Base-by-base conservation (phyloP, 23 tunicate species). In the Corella eumyota region DNA sequence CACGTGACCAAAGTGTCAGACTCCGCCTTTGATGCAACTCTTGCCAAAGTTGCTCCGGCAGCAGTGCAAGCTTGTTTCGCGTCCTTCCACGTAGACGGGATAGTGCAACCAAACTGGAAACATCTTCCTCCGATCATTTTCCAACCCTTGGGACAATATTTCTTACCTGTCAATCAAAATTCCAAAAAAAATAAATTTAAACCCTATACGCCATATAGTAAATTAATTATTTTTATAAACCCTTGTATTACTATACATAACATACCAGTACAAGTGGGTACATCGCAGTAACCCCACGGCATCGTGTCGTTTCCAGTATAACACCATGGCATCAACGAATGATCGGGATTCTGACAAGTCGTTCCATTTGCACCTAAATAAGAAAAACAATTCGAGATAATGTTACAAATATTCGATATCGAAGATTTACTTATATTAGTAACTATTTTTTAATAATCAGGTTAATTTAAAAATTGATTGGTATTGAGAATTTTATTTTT, bases 241-340 rank as follows among this genome's bases (percentile, higher is more conserved):
- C n/a, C 22, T 60, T 60, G 48, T 13, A 60, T 22, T 24, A 46
- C 17, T 1, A 31, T 35, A n/a, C 24, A 3, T 36, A 0, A 34
- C 62, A 29, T 58, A 86, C 85, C 78, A 23, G 7, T 53, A 38
- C 96, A 88, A 3, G 53, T 33, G 6, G 96, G 96, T 7, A 88
- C 65, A 60, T 88, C 88, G 63, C 96, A 88, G 38, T 79, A 88
- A 19, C 63, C 96, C 88, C 88, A 88, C 17, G 72, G 25, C 26
- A 52, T 30, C n/a, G 68, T 29, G 19, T 70, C 22, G 44, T 58
- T 73, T 34, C 32, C 62, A 7, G 71, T 73, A 65, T 78, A 88
- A 34, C 96, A 88, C 96, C 96, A 88, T 1, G 96, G 96, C 88
- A 78, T 88, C 31, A 68, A 63, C 22, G 96, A 88, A 48, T 79